Evolutionary conservation across 1,140 invertebrate genomes (phyloP).

Genomic region (Caenorhabditis tropicalis): DNA sequence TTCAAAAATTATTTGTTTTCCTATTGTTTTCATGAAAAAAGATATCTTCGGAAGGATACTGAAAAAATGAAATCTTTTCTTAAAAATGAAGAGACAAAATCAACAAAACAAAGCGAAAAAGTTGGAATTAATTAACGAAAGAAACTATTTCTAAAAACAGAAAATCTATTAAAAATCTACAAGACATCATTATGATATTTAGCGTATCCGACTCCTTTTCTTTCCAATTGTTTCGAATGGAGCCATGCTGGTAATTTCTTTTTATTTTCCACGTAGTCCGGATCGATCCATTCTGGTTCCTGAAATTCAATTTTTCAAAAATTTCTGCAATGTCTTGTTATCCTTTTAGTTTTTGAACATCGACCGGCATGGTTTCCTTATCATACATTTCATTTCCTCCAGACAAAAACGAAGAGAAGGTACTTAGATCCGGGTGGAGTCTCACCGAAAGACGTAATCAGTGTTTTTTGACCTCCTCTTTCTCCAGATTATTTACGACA

Average conservation of each 20-base stretch:
- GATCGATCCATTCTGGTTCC: slow-evolving; percentile 62
- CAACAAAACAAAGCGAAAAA: neutral
- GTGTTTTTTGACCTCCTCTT: no score
- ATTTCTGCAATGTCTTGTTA: no score
- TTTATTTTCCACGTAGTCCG: slow-evolving; percentile 66
- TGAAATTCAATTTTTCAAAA: slow-evolving; percentile 9
- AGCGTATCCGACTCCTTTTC: neutral
- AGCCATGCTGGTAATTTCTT: slow-evolving; percentile 63
- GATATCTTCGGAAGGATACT: neutral
- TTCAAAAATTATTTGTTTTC: neutral
- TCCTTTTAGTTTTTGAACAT: no score
- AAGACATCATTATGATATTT: slow-evolving; percentile 43
- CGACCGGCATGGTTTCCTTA: no score
- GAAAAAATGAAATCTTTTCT: neutral
- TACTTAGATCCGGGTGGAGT: no score
- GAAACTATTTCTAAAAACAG: neutral
- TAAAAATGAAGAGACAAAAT: neutral
- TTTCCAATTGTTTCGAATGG: slow-evolving; percentile 59
- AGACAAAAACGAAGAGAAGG: no score
- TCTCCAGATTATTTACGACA: no score
- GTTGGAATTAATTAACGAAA: neutral
- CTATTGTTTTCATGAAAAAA: neutral
- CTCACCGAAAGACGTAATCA: no score
- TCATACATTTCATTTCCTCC: no score
- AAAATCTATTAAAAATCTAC: neutral